Evolutionary conservation across 2,797 vertebrate species (phyloP), one percentile per base, ranked within the genome.

Genomic region (Melanotaenia pygmaea): DNA sequence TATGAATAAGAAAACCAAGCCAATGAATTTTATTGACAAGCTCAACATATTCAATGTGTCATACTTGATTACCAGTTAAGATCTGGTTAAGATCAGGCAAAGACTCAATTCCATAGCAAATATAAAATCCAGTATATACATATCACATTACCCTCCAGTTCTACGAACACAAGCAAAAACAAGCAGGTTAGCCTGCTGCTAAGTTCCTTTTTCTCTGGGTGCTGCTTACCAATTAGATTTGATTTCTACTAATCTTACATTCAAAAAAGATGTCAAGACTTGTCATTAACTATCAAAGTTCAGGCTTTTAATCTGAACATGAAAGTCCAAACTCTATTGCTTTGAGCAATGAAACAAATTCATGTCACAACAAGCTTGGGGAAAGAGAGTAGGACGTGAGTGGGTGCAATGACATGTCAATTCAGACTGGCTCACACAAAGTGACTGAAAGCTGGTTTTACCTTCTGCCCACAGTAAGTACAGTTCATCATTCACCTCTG

Each of bases 381-480:
- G 30, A 74, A 77, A 35, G 37, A 38, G 45, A 34, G 77, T 35
- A 56, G 57, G 62, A 24, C 70, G 43, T 14, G 24, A 72, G 74
- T n/a, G 59, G 63, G 61, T 77, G 79, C 43, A 74, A 13, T 43
- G 54, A 37, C 70, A 59, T 7, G 51, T 45, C 65, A 30, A 50
- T 53, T 62, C 72, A 72, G 59, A 70, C 64, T 62, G 60, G 59
- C 76, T 77, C 67, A 51, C 45, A 56, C 67, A 35, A 86, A 85
- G 62, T 68, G 61, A 74, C 71, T 79, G 70, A 74, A 76, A 81
- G 59, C 57, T 65, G 75, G 63, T 64, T 62, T 50, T 53, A 43
- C 73, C 68, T 74, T 45, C 75, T 60, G 63, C 77, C 79, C 72
- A 56, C 64, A 45, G 66, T 77, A 79, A 88, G 87, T 84, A 83